phyloP scores from a whole-genome alignment of 1,140 invertebrate genomes.

The Bombyx mandarina region DNA sequence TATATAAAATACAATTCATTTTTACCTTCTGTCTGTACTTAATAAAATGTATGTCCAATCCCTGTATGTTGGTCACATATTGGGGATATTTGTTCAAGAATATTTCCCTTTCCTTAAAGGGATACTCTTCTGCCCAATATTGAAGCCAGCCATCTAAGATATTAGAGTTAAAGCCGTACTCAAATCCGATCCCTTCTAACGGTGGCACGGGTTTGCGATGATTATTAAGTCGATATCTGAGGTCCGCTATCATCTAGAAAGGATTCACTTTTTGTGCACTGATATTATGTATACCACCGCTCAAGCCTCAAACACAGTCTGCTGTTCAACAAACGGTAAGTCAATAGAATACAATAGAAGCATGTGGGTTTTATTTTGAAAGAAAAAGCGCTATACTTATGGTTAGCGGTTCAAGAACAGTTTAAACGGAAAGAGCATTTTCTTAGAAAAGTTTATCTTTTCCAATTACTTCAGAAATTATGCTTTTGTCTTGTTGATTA shows the following conservation, averaged over 20 bases:
- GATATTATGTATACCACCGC: background rate
- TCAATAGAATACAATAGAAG: background rate
- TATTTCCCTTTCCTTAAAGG: conserved; percentile 77
- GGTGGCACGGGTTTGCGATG: conserved; percentile 69
- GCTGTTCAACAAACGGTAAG: background rate
- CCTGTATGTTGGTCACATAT: conserved; percentile 77
- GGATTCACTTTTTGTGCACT: background rate
- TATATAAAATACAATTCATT: no score
- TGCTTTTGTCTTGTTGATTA: no score
- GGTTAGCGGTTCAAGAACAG: background rate
- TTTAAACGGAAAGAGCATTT: background rate
- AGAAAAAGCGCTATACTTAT: background rate
- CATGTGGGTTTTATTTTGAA: background rate
- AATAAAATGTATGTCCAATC: conserved; percentile 79
- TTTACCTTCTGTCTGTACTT: conserved; percentile 69
- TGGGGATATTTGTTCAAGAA: conserved; percentile 79
- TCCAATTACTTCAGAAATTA: no score
- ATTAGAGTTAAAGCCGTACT: conserved; percentile 79
- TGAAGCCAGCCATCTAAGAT: conserved; percentile 66
- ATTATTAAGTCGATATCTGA: conserved; percentile 71
- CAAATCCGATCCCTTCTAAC: conserved; percentile 75
- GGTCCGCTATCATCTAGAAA: conserved; percentile 72
- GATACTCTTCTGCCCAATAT: conserved; percentile 78
- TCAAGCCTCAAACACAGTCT: background rate
- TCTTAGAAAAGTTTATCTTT: no score